Percentiles rank a stretch among this genome's conserved stretches.
Evolutionary conservation across 2,888 invertebrate species (phyloP).

Genomic region (Dryobotodes eremita): DNA sequence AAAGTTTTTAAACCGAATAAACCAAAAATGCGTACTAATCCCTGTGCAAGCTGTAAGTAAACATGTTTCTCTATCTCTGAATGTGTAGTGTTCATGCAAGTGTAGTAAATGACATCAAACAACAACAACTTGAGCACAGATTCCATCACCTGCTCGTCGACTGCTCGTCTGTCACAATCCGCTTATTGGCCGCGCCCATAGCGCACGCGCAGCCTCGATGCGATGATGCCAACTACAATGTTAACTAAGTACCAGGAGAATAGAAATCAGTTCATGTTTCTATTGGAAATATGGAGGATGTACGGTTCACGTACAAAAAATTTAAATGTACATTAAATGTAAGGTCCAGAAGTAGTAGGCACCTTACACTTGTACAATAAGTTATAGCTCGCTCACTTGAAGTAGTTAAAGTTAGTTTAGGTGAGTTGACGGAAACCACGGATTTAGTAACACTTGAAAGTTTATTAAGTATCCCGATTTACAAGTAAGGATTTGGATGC

Average conservation of each 20-base stretch:
- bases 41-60: neutral
- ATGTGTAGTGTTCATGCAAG: too few species aligned
- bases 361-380: too few species aligned
- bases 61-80: neutral
- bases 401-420: too few species aligned
- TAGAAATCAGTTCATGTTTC: neutral
- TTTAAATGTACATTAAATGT: too few species aligned
- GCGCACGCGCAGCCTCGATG: neutral
- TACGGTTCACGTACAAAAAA: too few species aligned
- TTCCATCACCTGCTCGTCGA: too few species aligned
- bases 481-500: too few species aligned
- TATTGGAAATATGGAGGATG: neutral
- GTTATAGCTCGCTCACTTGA: too few species aligned
- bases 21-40: neutral
- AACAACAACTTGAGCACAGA: conserved; percentile 4
- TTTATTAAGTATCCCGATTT: too few species aligned
- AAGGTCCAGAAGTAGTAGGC: too few species aligned
- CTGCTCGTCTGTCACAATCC: conserved; percentile 23
- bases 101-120: conserved; percentile 19
- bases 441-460: too few species aligned
- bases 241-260: neutral
- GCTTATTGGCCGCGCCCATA: conserved; percentile 22
- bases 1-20: neutral
- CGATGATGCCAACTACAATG: neutral
- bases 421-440: too few species aligned